These are phyloP conservation scores for Coenonympha glycerion DNA, from an alignment of 2,888 invertebrate genomes.

Conservation along the genomic window DNA sequence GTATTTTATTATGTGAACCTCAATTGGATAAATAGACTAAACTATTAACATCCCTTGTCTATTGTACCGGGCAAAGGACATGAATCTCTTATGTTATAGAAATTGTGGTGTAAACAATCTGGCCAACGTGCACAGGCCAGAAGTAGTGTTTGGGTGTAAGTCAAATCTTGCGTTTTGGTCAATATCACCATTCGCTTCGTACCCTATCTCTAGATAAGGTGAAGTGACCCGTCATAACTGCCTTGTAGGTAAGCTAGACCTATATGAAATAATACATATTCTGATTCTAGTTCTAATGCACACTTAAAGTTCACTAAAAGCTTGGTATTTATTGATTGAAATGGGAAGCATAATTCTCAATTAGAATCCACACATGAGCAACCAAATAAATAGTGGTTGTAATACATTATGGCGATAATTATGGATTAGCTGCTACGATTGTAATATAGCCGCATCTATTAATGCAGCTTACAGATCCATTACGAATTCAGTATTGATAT, in stretches of 20 bases:
- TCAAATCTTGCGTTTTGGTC: too few relatives aligned
- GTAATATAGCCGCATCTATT: neutral
- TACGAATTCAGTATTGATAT: slow-evolving; percentile 4
- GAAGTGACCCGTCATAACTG: too few relatives aligned
- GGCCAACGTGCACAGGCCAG: too few relatives aligned
- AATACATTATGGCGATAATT: slow-evolving; percentile 18
- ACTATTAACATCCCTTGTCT: neutral
- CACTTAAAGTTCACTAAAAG: too few relatives aligned
- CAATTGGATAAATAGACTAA: neutral
- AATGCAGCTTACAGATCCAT: neutral
- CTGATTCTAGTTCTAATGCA: neutral
- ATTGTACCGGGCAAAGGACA: neutral
- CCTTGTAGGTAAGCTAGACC: too few relatives aligned
- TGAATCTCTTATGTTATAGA: neutral
- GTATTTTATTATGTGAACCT: neutral
- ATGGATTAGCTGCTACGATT: slow-evolving; percentile 4
- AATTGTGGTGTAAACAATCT: too few relatives aligned
- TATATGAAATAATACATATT: neutral
- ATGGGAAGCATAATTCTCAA: slow-evolving; percentile 25
- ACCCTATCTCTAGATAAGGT: too few relatives aligned
- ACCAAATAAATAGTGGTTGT: slow-evolving; percentile 15
- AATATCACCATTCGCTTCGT: too few relatives aligned
- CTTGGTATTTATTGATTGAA: slow-evolving; percentile 19
- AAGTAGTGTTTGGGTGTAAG: too few relatives aligned
- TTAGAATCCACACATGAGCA: slow-evolving; percentile 27